Base-by-base conservation (phyloP, 2,888 invertebrate species). In the Lymantria dispar region DNA sequence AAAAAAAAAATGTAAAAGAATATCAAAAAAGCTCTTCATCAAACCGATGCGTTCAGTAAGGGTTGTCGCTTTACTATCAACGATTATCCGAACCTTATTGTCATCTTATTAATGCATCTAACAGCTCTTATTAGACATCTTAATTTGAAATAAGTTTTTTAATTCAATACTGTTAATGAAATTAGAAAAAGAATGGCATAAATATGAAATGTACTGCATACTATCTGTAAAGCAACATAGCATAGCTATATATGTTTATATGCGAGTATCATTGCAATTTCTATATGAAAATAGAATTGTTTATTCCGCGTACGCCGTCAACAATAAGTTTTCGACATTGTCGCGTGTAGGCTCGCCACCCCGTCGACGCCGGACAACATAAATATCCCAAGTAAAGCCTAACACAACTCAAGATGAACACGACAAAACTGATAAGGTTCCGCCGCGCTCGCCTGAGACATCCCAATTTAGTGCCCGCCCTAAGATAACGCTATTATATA, bases 381-480 rank as follows among this genome's bases (percentile, higher is more conserved):
- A 89, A 88, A 89, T 86, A 85, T 85, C 78, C 84, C 81, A 67
- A 75, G 83, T 87, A 87, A 90, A 90, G 90, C 89, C 88, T 85
- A 90, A 90, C 89, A 87, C 87, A 91, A 90, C 89, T 91, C 90
- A 91, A 87, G 87, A 87, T 85, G 87, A 87, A 90, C 90, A 90
- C 83, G 90, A 89, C 90, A 83, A 84, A 85, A 85, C 87, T 88
- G 90, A 90, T 90, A 91, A 90, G 81, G 69, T 56, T 70, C 72
- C 77, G 78, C 84, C 85, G 82, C 82, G 79, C 79, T 85, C 78
- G 74, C 74, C 74, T 75, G 79, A 85, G 88, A 91, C 91, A 88
- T 90, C 89, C 91, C 89, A 91, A 91, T 91, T 90, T 90, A 90
- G 87, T 90, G 79, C 90, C 88, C 79, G 80, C 74, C 78, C 80